Percentiles rank a stretch among this genome's conserved stretches.
These are phyloP conservation scores for Amblyjoppa fuscipennis DNA, from an alignment of 2,888 invertebrate species.

Conservation along the genomic window DNA sequence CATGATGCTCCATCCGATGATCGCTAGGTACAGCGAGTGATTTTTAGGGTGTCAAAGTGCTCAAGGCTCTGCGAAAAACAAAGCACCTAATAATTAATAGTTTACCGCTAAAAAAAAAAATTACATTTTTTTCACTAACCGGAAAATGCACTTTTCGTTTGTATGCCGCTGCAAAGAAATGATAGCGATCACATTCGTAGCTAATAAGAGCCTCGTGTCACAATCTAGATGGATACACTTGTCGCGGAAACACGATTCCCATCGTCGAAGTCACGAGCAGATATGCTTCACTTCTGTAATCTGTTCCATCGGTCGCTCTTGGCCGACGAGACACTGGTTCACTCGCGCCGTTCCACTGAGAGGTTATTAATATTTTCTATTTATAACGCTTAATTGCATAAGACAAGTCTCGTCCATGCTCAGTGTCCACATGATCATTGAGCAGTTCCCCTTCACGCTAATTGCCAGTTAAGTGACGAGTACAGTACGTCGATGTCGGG, in stretches of 20 bases:
- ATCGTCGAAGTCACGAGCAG: neutral
- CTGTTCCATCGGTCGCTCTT: conserved; percentile 15
- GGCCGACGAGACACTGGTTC: conserved; percentile 29
- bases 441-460: conserved; percentile 9
- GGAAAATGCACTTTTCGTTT: neutral
- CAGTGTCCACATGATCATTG: conserved; percentile 22
- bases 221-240: conserved; percentile 28
- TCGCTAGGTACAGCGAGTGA: neutral
- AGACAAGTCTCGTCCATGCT: conserved; percentile 1
- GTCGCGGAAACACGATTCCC: conserved; percentile 30
- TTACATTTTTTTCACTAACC: neutral
- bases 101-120: neutral
- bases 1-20: neutral
- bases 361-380: conserved; percentile 53
- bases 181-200: neutral
- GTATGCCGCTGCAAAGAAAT: neutral
- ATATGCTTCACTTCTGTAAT: conserved; percentile 7
- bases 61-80: neutral
- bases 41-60: neutral
- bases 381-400: conserved; percentile 45
- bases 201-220: neutral
- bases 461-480: conserved; percentile 43
- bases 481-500: conserved; percentile 2
- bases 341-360: conserved; percentile 22
- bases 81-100: neutral